Conservation (phyloP, 53 echinoderm and acorn worm genomes). For the Echinometra lucunter region DNA sequence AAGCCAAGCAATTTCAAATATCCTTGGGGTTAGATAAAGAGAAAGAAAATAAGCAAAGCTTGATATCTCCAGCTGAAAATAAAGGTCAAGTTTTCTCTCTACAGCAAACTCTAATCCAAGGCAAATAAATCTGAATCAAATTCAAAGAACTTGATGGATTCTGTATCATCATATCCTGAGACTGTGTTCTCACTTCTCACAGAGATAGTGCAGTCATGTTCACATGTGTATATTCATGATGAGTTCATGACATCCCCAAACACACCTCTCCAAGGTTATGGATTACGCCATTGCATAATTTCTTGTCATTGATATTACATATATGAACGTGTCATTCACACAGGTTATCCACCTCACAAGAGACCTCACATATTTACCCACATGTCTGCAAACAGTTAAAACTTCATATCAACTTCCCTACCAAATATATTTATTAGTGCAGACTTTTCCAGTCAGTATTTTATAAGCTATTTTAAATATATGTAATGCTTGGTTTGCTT, state of each 20-base stretch:
- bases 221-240: background rate
- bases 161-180: background rate
- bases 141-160: background rate
- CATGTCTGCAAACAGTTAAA: too few relatives aligned
- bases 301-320: too few relatives aligned
- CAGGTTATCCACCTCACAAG: too few relatives aligned
- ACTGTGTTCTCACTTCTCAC: background rate
- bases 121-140: background rate
- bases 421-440: too few relatives aligned
- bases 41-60: background rate
- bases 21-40: background rate
- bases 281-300: too few relatives aligned
- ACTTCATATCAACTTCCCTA: too few relatives aligned
- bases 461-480: too few relatives aligned
- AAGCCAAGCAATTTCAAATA: background rate
- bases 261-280: background rate
- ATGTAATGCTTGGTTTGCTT: too few relatives aligned
- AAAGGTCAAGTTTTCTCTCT: conserved; percentile 11
- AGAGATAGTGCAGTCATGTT: background rate
- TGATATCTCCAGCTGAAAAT: background rate
- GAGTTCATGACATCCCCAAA: too few relatives aligned
- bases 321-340: too few relatives aligned
- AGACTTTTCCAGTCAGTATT: too few relatives aligned
- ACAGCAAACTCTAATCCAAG: background rate
- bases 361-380: too few relatives aligned